phyloP scores from a whole-genome alignment of 2,797 vertebrate genomes.

The Crypturellus tataupa region DNA sequence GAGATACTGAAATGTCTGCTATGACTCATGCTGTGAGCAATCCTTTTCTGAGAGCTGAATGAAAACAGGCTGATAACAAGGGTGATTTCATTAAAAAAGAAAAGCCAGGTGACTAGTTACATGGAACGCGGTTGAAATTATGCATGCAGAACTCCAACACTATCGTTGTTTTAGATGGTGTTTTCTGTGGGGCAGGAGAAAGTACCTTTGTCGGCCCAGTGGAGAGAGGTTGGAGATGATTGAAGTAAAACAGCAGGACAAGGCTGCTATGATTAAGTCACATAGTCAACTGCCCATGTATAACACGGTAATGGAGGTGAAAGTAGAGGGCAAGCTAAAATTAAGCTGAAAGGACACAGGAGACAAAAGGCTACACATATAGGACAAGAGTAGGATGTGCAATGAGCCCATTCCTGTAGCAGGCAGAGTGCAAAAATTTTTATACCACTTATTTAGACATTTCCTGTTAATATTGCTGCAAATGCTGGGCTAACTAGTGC shows the following conservation, averaged over 20 bases:
- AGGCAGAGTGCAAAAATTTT: neutral
- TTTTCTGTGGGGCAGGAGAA: neutral
- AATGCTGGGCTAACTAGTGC: neutral
- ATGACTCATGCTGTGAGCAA: conserved; percentile 40
- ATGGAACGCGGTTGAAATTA: neutral
- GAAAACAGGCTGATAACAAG: conserved; percentile 51
- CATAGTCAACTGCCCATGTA: conserved; percentile 60
- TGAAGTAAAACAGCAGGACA: conserved; percentile 64
- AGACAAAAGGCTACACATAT: neutral
- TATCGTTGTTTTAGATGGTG: conserved; percentile 28
- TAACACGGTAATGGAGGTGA: conserved; percentile 56
- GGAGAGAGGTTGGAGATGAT: conserved; percentile 65
- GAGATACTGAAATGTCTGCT: conserved; percentile 2
- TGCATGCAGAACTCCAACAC: conserved; percentile 31
- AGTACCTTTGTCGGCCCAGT: conserved; percentile 50
- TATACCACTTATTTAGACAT: neutral
- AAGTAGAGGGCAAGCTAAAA: conserved; percentile 64
- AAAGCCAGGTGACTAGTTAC: conserved; percentile 26
- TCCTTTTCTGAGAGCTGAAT: conserved; percentile 47
- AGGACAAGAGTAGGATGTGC: neutral
- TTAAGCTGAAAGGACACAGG: conserved; percentile 48
- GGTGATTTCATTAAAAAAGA: conserved; percentile 32
- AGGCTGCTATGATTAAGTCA: conserved; percentile 52
- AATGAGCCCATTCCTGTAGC: neutral
- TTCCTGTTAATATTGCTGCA: conserved; percentile 1